Percentiles rank a stretch among this genome's conserved stretches.
These are phyloP conservation scores for Apis mellifera DNA, from an alignment of 1,140 invertebrate species.

Conservation along the genomic window Amel_HAv3.1 CM009938.2:1580501-1581000, in stretches of 20 bases:
- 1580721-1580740: background rate
- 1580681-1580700: constrained; percentile 80
- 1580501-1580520: constrained; percentile 92
- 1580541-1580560: constrained; percentile 80
- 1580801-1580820: background rate
- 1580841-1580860: constrained; percentile 90
- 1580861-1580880: constrained; percentile 97
- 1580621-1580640: constrained; percentile 83
- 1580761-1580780: background rate
- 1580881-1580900: constrained; percentile 97
- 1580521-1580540: constrained; percentile 86
- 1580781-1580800: no score
- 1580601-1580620: constrained; percentile 78
- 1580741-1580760: background rate
- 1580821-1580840: constrained; percentile 83
- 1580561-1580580: constrained; percentile 81
- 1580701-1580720: constrained; percentile 83
- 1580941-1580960: constrained; percentile 95
- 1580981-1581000: constrained; percentile 92
- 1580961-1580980: constrained; percentile 96
- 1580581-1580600: constrained; percentile 78
- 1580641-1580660: constrained; percentile 70
- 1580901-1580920: constrained; percentile 96
- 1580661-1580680: constrained; percentile 75
- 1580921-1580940: constrained; percentile 93